These are phyloP conservation scores for Platycheirus rosarum DNA, from an alignment of 2,888 invertebrate species.

Conservation along the genomic window DNA sequence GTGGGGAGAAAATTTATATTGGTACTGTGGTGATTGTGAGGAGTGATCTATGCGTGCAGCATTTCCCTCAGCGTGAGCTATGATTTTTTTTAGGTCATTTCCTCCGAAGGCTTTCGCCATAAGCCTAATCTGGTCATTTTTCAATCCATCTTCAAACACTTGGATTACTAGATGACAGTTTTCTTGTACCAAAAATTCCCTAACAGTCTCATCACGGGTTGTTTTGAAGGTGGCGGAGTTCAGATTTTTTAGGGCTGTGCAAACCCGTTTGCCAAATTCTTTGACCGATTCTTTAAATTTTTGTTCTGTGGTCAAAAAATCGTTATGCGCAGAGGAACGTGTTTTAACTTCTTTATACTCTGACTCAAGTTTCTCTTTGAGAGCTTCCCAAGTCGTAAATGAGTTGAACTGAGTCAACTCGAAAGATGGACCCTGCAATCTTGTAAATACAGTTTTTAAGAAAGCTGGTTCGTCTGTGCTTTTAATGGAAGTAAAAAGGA, in stretches of 20 bases:
- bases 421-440: too few species aligned
- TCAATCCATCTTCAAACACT: constrained; percentile 5
- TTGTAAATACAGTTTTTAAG: neutral
- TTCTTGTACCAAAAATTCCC: neutral
- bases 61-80: neutral
- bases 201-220: neutral
- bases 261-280: too few species aligned
- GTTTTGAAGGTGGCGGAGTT: neutral
- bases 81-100: neutral
- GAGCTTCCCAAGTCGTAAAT: too few species aligned
- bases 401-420: too few species aligned
- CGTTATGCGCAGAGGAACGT: neutral
- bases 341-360: neutral
- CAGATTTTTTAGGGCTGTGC: too few species aligned
- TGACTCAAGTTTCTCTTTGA: neutral
- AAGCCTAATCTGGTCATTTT: neutral
- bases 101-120: neutral
- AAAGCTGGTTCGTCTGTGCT: neutral
- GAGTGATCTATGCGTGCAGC: neutral
- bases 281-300: neutral
- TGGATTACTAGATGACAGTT: neutral
- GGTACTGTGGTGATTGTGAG: too few species aligned
- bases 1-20: neutral
- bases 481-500: neutral
- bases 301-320: neutral